These are phyloP conservation scores for Pammene aurita DNA, from an alignment of 2,888 invertebrate species.

Conservation along the genomic window DNA sequence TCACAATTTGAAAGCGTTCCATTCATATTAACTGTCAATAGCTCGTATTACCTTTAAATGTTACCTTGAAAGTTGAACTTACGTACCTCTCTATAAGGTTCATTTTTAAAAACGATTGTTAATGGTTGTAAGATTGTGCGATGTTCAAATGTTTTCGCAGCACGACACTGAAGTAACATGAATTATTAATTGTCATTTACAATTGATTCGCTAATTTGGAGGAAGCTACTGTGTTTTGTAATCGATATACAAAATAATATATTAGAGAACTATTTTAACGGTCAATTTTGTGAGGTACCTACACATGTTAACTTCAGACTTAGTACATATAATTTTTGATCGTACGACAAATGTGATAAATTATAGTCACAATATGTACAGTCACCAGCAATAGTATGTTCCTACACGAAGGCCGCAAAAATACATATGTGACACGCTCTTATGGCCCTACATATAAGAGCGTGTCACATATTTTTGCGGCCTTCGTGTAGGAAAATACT, in stretches of 20 bases:
- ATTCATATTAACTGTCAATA: slow-evolving; percentile 2
- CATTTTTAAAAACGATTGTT: background rate
- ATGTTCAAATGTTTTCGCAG: slow-evolving; percentile 11
- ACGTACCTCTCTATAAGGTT: background rate
- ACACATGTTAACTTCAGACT: no score
- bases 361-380: no score
- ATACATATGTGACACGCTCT: no score
- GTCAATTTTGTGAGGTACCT: background rate
- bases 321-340: no score
- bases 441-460: no score
- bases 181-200: slow-evolving; percentile 19
- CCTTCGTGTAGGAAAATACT: no score
- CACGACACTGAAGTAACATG: slow-evolving; percentile 11
- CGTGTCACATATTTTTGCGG: no score
- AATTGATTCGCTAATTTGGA: slow-evolving; percentile 11
- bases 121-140: slow-evolving; percentile 4
- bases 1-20: slow-evolving; percentile 22
- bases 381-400: no score
- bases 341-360: no score
- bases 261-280: background rate
- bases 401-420: no score
- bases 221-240: background rate
- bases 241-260: background rate
- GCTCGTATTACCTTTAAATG: slow-evolving; percentile 1
- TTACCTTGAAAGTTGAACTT: slow-evolving; percentile 2